phyloP scores from a whole-genome alignment of 1,140 invertebrate genomes.

The Portunus trituberculatus region DNA sequence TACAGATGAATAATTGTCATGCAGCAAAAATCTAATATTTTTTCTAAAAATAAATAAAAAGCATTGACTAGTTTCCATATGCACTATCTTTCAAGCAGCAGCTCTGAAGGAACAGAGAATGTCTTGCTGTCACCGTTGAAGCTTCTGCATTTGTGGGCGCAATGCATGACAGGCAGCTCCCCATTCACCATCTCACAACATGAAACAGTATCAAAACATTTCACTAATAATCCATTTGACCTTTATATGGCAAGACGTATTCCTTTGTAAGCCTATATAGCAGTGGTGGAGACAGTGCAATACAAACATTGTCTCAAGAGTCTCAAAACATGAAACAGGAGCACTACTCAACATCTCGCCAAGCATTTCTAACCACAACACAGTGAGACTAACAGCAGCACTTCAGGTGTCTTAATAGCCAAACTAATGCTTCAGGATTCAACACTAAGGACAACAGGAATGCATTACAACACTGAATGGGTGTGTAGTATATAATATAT shows the following conservation, averaged over 20 bases:
- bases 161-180: neutral
- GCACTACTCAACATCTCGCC: conserved; percentile 5
- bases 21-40: neutral
- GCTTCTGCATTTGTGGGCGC: neutral
- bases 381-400: neutral
- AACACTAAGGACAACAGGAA: neutral
- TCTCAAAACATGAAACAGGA: neutral
- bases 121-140: neutral
- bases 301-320: neutral
- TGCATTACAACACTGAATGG: neutral
- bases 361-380: conserved; percentile 25
- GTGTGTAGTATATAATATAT: conserved; percentile 30
- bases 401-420: neutral
- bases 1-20: neutral
- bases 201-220: neutral
- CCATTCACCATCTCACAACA: neutral
- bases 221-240: neutral
- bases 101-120: neutral
- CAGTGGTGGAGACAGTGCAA: conserved; percentile 7
- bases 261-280: neutral
- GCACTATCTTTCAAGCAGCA: neutral
- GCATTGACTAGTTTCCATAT: neutral
- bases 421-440: neutral
- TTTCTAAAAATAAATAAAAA: neutral
- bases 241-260: neutral